Base-by-base conservation (phyloP, 2,113 vertebrate genomes). In the Callipepla squamata region DNA sequence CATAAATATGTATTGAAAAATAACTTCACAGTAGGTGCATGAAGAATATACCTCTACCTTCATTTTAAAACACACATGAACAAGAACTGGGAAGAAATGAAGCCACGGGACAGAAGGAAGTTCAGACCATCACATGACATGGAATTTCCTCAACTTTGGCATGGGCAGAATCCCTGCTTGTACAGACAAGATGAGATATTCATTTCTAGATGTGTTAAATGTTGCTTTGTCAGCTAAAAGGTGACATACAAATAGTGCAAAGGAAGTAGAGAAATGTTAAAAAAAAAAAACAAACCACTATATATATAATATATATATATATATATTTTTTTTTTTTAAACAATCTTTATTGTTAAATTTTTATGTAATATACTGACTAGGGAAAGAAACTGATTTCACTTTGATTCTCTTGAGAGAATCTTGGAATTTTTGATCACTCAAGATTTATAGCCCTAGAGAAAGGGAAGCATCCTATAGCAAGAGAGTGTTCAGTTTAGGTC, bases 1-100 rank as follows among this genome's bases (percentile, higher is more conserved):
- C 82, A 94, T 96, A 94, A 94, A 96, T 94, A 95, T 93, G 93
- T 70, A 94, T 90, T 85, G 82, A 70, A 90, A 92, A 93, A 77
- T 74, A 80, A 93, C 77, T 74, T 80, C 50, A 22, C 8, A 6
- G 38, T 66, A 45, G 28, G 5, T 85, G 65, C 58, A 67, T 93
- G 62, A 80, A 74, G 45, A 77, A 47, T 40, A 77, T 67, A 77
- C 23, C 26, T 69, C 38, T 1, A 0, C 48, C 48, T 87, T 85
- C 58, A 58, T 65, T 26, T 82, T 42, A 81, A 50, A 91, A 12
- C 5, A 0, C 5, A 55, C 6, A 20, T 0, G 4, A 85, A 47
- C 38, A 61, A 42, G n/a, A 15, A 9, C 3, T 58, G 30, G 45
- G 23, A 14, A 91, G 38, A 69, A 19, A 53, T 1, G 1, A 79